Evolutionary conservation across 1,140 invertebrate genomes (phyloP), one percentile per base, ranked within the genome.

Genomic region (Meloidogyne floridensis): DNA sequence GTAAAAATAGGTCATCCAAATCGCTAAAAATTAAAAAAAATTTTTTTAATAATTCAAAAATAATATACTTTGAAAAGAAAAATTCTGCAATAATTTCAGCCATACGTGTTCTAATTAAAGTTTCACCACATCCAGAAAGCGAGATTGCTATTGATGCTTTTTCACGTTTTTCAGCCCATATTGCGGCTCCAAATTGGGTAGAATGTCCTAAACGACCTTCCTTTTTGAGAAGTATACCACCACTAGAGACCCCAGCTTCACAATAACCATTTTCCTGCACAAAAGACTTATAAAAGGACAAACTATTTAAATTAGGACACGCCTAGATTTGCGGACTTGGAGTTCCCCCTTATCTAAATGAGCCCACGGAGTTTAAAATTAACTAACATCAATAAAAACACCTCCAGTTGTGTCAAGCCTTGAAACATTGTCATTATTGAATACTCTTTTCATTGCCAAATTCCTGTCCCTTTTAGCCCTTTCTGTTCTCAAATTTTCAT

Each of bases 81-180:
- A 51, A 15, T 53, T 84, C 70, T 20, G 84, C 83, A 51, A 86
- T 32, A 4, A 20, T 65, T 78, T 87, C 59, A n/a, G 85, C 86
- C 9, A 86, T 74, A 54, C 74, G 71, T 15, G 86, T 82, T 11
- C 85, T 69, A 15, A 77, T 77, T 15, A 86, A 53, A 9, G 86
- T 83, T 54, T 86, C 85, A 8, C 85, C 85, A 75, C 83, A 87
- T 13, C 85, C 85, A 13, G 85, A 87, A n/a, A 87, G 18, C 2
- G 85, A 87, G 11, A 86, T 69, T 51, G 79, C 53, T 11, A 86
- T 74, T 15, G 82, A 85, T 10, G 15, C 13, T 7, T 47, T 18
- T 9, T n/a, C 75, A 3, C 76, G 32, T 72, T 87, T 65, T 77
- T 86, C 86, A 8, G 85, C 54, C 85, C 85, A 86, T 51, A 86